Evolutionary conservation across 2,113 vertebrate species (phyloP), one percentile per base, ranked within the genome.

Genomic region (Melanerpes formicivorus): DNA sequence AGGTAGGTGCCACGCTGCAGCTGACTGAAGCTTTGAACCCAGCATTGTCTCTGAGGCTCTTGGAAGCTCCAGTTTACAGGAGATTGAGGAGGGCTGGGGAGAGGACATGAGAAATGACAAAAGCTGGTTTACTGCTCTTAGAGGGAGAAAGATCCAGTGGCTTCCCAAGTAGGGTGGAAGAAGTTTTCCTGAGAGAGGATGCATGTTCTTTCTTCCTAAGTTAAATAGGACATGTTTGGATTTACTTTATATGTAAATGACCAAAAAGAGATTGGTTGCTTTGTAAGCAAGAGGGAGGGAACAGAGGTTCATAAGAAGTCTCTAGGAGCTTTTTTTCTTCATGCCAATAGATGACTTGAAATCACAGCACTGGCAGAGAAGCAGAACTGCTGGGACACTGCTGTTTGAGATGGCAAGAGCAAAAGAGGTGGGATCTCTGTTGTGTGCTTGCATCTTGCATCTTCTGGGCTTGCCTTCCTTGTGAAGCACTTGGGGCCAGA

Each of bases 401-500:
- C 37, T 0, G 3, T 54, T 80, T 44, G 84, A 72, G 79, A 95
- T 80, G 69, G 63, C 89, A 75, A 89, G 76, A 90, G 64, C 18
- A 22, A 83, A 90, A 75, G 79, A 89, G 79, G 76, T 93, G 72
- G 73, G 82, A 78, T 34, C 59, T 89, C 63, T 79, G 58, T 72
- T 3, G 0, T 14, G 50, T 0, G 0, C 25, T 75, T 0, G 0
- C 29, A 69, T 54, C 50, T 77, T 2, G 0, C 1, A 2, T 56
- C 27, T 69, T 82, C 42, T 72, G 55, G 18, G 55, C 4, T 46
- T 67, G 34, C 62, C 22, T 76, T 34, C 18, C 73, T 87, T 16
- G 13, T 19, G 73, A 65, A 93, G 63, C 8, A 13, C 10, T 77
- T 14, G 2, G 7, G 59, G 37, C 74, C 46, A 67, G 27, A 77